Percentiles rank a stretch among this genome's conserved stretches.
Conservation (phyloP, 2,888 invertebrate species). For the Operophtera brumata region DNA sequence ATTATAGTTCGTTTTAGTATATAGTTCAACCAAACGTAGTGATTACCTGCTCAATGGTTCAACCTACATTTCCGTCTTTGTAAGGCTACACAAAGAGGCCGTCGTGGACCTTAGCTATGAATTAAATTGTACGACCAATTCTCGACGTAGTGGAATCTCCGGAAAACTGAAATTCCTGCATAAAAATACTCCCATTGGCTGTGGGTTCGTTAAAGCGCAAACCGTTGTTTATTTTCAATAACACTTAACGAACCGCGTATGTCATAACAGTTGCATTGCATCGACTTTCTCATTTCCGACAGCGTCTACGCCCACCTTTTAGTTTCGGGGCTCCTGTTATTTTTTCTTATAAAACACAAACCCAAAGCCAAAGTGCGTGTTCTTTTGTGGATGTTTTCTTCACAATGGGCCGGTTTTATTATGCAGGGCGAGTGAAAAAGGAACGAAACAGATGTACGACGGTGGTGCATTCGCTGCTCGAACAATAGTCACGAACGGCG, state of each 20-base stretch:
- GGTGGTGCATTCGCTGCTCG: slow-evolving; percentile 65
- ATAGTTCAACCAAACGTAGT: too few species aligned
- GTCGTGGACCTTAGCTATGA: not conserved
- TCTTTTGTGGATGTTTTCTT: slow-evolving; percentile 74
- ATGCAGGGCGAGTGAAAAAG: slow-evolving; percentile 72
- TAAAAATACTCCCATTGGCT: slow-evolving; percentile 24
- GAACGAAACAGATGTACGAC: slow-evolving; percentile 77
- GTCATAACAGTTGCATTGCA: slow-evolving; percentile 79
- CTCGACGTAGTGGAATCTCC: not conserved
- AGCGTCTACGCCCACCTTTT: slow-evolving; percentile 70
- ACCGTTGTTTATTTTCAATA: slow-evolving; percentile 67
- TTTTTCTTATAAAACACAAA: slow-evolving; percentile 71
- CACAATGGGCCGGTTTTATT: slow-evolving; percentile 76
- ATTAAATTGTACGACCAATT: not conserved
- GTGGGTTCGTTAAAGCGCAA: slow-evolving; percentile 47
- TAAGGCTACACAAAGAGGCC: too few species aligned
- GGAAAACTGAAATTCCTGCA: slow-evolving; percentile 27
- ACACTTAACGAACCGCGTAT: slow-evolving; percentile 71
- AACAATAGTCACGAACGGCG: slow-evolving; percentile 75
- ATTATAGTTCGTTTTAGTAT: too few species aligned
- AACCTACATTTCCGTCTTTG: too few species aligned
- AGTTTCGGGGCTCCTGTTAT: slow-evolving; percentile 65
- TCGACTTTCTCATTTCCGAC: slow-evolving; percentile 75
- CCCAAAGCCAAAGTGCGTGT: slow-evolving; percentile 65
- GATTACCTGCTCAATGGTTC: too few species aligned